Percentiles rank a stretch among this genome's conserved stretches.
Evolutionary conservation across 2,113 vertebrate genomes (phyloP).

Genomic region (Columbina picui): DNA sequence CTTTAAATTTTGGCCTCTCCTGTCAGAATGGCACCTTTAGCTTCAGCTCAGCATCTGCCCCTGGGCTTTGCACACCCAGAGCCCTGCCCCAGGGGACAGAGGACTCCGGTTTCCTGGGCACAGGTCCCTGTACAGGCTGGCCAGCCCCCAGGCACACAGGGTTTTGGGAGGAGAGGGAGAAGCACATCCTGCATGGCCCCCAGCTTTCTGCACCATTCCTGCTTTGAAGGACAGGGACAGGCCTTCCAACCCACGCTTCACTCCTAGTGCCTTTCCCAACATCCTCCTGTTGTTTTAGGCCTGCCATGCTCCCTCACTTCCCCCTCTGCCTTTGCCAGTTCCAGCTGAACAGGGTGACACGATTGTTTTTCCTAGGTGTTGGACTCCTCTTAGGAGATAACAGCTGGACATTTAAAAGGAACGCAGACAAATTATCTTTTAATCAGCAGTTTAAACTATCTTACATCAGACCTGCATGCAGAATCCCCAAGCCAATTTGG

Average conservation of each 20-base stretch:
- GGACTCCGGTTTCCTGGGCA: fast-evolving
- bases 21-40: fast-evolving
- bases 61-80: not conserved
- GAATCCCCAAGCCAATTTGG: not conserved
- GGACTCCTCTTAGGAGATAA: not conserved
- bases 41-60: not conserved
- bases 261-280: not conserved
- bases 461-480: not conserved
- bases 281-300: not conserved
- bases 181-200: fast-evolving
- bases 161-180: not conserved
- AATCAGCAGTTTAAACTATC: not conserved
- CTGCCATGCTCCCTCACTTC: not conserved
- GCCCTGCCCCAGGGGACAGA: not conserved
- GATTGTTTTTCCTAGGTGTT: not conserved
- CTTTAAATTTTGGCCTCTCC: not conserved
- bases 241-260: not conserved
- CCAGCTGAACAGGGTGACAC: not conserved
- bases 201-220: not conserved
- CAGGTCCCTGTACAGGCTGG: not conserved
- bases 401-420: constrained; percentile 1
- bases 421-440: not conserved
- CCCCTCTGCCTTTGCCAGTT: not conserved
- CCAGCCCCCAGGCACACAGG: fast-evolving
- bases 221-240: not conserved